These are phyloP conservation scores for Brachyptera putata DNA, from an alignment of 2,888 invertebrate species.

Conservation along the genomic window DNA sequence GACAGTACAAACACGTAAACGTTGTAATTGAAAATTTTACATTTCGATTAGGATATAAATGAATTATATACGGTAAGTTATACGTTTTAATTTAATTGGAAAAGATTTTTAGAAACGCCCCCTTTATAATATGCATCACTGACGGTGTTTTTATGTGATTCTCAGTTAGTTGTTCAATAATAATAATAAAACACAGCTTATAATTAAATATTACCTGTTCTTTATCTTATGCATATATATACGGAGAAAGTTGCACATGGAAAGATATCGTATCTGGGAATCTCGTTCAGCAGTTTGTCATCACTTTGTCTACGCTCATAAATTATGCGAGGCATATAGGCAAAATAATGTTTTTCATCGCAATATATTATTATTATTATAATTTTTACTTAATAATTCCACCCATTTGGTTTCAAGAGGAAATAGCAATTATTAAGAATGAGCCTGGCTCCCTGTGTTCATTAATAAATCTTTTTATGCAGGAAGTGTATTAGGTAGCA, in stretches of 20 bases:
- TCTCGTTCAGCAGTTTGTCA: conserved; percentile 7
- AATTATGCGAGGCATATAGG: too few species aligned
- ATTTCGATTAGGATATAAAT: conserved; percentile 12
- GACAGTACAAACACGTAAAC: conserved; percentile 13
- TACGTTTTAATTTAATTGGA: conserved; percentile 1
- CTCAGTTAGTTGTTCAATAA: too few species aligned
- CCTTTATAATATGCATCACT: too few species aligned
- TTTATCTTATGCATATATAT: too few species aligned
- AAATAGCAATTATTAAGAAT: conserved; percentile 13
- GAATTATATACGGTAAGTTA: too few species aligned
- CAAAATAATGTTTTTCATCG: too few species aligned
- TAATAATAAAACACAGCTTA: too few species aligned
- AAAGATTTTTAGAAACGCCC: conserved; percentile 3
- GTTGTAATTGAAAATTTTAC: conserved; percentile 12
- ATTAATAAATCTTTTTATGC: conserved; percentile 17
- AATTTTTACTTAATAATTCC: conserved; percentile 12
- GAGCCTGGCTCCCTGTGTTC: conserved; percentile 11
- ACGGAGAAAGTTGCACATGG: conserved; percentile 8
- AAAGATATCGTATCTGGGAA: too few species aligned
- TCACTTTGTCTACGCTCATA: conserved; percentile 1
- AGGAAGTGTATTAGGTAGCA: conserved; percentile 25
- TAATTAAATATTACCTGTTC: too few species aligned
- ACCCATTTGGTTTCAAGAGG: conserved; percentile 18
- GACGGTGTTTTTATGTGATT: too few species aligned
- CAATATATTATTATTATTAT: too few species aligned